Conservation (phyloP, 1,140 invertebrate species). For the Antheraea mylitta region DNA sequence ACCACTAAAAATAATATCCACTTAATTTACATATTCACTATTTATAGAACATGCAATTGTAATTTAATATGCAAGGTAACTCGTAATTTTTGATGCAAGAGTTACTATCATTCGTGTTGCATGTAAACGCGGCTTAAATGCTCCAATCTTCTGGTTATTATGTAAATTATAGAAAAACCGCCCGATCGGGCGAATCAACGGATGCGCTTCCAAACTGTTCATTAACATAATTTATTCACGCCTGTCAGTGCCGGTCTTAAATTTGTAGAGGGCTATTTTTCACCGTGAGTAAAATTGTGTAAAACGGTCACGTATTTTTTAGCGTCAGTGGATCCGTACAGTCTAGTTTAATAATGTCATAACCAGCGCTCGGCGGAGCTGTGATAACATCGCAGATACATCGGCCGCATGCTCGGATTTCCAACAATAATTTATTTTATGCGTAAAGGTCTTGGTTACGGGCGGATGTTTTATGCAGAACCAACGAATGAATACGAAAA, state of each 20-base stretch:
- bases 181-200: slow-evolving; percentile 62
- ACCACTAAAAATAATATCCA: background rate
- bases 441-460: slow-evolving; percentile 40
- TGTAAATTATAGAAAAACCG: slow-evolving; percentile 60
- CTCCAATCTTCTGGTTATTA: slow-evolving; percentile 40
- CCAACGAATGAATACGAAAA: slow-evolving; percentile 31
- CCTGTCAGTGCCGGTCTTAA: slow-evolving; percentile 69
- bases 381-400: slow-evolving; percentile 57
- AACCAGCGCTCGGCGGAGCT: slow-evolving; percentile 39
- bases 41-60: background rate
- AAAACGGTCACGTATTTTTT: slow-evolving; percentile 51
- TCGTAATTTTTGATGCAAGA: background rate
- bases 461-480: slow-evolving; percentile 36
- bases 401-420: slow-evolving; percentile 43
- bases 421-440: slow-evolving; percentile 55
- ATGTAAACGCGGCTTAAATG: slow-evolving; percentile 11
- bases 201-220: slow-evolving; percentile 71
- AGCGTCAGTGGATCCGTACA: slow-evolving; percentile 49
- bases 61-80: background rate
- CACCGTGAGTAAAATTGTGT: slow-evolving; percentile 41
- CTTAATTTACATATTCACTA: background rate
- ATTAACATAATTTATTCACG: slow-evolving; percentile 76
- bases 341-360: slow-evolving; percentile 66
- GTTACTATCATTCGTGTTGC: slow-evolving; percentile 13
- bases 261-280: slow-evolving; percentile 69